phyloP scores from a whole-genome alignment of 2,113 vertebrate genomes.

The Calidris pygmaea region DNA sequence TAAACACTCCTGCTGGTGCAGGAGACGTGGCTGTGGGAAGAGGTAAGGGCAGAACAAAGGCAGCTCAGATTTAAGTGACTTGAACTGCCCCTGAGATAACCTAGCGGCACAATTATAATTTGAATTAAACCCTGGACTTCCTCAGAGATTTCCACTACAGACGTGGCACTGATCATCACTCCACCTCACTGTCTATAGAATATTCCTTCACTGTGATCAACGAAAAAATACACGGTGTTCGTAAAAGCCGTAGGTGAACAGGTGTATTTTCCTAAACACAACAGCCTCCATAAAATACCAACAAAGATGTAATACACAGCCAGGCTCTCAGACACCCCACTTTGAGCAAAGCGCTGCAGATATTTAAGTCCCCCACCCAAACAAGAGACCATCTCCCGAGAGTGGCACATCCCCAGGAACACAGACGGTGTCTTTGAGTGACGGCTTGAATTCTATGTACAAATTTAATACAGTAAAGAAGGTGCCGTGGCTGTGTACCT shows the following conservation, averaged over 20 bases:
- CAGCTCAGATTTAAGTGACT: background rate
- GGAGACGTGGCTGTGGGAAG: background rate
- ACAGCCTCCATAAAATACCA: background rate
- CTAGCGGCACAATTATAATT: background rate
- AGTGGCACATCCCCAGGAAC: background rate
- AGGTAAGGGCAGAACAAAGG: background rate
- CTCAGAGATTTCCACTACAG: background rate
- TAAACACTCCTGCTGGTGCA: background rate
- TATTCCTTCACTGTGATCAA: background rate
- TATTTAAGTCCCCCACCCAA: too few relatives aligned
- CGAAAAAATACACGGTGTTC: background rate
- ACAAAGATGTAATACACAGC: background rate
- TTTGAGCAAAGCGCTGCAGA: background rate
- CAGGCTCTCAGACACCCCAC: background rate
- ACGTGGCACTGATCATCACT: background rate
- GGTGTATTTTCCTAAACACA: background rate
- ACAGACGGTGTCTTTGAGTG: background rate
- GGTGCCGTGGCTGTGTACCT: background rate
- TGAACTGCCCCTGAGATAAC: background rate
- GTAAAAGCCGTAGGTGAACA: background rate
- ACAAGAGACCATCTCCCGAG: background rate
- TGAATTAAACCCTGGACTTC: background rate
- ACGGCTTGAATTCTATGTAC: background rate
- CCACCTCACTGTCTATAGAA: background rate
- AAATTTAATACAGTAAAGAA: background rate